Base-by-base conservation (phyloP, 2,113 vertebrate genomes). In the Megalops atlanticus region DNA sequence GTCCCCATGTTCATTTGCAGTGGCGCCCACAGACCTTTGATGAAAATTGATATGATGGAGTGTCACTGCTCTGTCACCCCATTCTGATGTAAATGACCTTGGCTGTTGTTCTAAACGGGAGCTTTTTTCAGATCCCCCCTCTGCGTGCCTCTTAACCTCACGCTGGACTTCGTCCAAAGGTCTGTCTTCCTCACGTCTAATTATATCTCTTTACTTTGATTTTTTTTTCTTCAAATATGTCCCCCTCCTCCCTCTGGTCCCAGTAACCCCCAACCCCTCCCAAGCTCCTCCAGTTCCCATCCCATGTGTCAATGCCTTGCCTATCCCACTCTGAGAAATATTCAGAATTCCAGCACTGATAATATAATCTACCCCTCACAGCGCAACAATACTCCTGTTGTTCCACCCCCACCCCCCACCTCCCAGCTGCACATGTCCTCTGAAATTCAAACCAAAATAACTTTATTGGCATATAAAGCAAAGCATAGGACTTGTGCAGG, bases 171-270 rank as follows among this genome's bases (percentile, higher is more conserved):
- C 40, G 14, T 75, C 40, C n/a, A 47, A 47, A 47, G 27, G 24
- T 24, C 74, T 74, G 7, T 76, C 43, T 76, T 49, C 41, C 74
- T 45, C 74, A 76, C 0, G 43, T 27, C 38, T 49, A 49, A 49
- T 47, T 76, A 47, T 49, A 76, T 47, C 74, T 76, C 40, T 40
- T 76, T 43, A 33, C 43, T 76, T 21, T 76, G 74, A 47, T 76
- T 33, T 49, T 47, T 45, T 45, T 43, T 35, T 31, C 11, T 76
- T 5, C 36, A 71, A 71, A 71, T 15, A 31, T 15, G 16, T 18
- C 5, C 35, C 43, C 40, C 27, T 10, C 73, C 74, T 40, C 72
- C 38, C 39, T 6, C 36, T n/a, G 21, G 11, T 31, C 58, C 72
- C 72, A 38, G 15, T 74, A 21, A 39, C 2, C 12, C 69, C 31